Conservation (phyloP, 2,797 vertebrate genomes). For the Sebastes baramenuke region DNA sequence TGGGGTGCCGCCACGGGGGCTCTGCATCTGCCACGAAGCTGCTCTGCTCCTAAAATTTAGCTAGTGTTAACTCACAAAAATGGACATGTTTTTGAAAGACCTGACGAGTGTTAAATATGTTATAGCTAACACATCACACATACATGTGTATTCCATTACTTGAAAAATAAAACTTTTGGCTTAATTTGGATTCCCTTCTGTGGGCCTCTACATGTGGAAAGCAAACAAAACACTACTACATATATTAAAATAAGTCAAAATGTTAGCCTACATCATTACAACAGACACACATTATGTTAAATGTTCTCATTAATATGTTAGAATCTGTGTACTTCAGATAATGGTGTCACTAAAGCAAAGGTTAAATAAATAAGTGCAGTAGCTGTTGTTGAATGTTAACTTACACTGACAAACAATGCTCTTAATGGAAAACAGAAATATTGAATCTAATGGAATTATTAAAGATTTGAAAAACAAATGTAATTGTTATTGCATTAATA, state of each 20-base stretch:
- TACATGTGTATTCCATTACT: slow-evolving; percentile 10
- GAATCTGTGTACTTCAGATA: slow-evolving; percentile 15
- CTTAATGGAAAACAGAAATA: too few relatives aligned
- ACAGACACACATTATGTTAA: slow-evolving; percentile 40
- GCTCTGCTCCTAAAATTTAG: too few relatives aligned
- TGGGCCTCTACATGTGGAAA: slow-evolving; percentile 2
- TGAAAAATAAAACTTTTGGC: slow-evolving; percentile 50
- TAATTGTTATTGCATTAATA: too few relatives aligned
- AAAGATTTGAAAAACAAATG: too few relatives aligned
- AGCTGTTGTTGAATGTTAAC: neutral
- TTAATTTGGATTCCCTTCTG: slow-evolving; percentile 51
- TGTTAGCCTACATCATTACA: slow-evolving; percentile 38
- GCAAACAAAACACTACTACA: slow-evolving; percentile 17
- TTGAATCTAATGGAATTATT: too few relatives aligned
- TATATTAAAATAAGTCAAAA: slow-evolving; percentile 46
- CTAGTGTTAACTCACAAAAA: too few relatives aligned
- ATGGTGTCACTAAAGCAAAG: slow-evolving; percentile 42
- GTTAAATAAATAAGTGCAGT: slow-evolving; percentile 63
- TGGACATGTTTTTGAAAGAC: too few relatives aligned
- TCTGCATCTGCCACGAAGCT: too few relatives aligned
- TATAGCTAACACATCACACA: too few relatives aligned
- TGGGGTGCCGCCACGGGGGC: too few relatives aligned
- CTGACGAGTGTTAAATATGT: too few relatives aligned
- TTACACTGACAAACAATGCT: too few relatives aligned
- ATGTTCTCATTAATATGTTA: slow-evolving; percentile 40